Conservation (phyloP, 2,113 vertebrate species). For the Xiphorhynchus elegans region DNA sequence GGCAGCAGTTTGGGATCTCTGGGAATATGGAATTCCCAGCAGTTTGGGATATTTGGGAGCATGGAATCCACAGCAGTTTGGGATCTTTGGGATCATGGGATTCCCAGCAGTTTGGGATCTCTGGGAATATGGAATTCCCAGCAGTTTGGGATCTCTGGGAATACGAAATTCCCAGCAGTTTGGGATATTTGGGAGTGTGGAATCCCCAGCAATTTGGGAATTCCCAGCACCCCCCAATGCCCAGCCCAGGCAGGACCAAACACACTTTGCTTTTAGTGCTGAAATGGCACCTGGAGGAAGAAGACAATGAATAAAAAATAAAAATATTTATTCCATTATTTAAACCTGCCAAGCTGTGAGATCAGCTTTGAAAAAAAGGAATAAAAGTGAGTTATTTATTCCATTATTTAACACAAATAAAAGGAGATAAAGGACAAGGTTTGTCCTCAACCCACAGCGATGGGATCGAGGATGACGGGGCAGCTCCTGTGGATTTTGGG, state of each 20-base stretch:
- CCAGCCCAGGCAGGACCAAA: no score
- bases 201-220: background rate
- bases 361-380: background rate
- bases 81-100: background rate
- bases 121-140: accelerated
- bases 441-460: background rate
- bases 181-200: background rate
- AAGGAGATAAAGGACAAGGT: background rate
- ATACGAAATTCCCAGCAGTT: no score
- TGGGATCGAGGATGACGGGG: background rate
- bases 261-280: no score
- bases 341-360: background rate
- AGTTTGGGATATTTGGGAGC: background rate
- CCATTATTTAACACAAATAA: background rate
- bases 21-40: accelerated
- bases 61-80: background rate
- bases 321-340: background rate
- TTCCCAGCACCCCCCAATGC: background rate
- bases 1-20: background rate
- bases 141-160: no score
- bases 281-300: no score
- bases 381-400: background rate
- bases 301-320: no score
- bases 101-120: background rate
- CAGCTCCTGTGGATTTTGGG: background rate